Evolutionary conservation across 2,888 invertebrate genomes (phyloP).

Genomic region (Sinotaia quadrata): DNA sequence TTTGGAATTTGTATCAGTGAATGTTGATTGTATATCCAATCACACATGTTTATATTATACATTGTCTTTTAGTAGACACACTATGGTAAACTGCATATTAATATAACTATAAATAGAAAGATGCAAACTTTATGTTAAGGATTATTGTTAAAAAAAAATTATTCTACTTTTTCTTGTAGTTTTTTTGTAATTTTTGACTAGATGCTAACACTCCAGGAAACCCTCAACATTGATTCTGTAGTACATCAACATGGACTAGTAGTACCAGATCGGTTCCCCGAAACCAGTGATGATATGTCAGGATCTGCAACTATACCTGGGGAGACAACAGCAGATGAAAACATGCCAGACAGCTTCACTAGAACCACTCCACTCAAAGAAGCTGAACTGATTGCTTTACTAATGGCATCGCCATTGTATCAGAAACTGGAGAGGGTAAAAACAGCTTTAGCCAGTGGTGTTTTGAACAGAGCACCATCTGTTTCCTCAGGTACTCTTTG

Average conservation of each 20-base stretch:
- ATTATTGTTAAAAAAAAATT: too few relatives aligned
- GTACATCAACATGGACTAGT: slow-evolving; percentile 29
- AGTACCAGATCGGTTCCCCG: slow-evolving; percentile 8
- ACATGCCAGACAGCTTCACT: slow-evolving; percentile 48
- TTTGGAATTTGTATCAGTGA: too few relatives aligned
- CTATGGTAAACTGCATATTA: too few relatives aligned
- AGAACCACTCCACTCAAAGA: slow-evolving; percentile 68
- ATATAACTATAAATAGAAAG: too few relatives aligned
- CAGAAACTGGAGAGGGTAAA: slow-evolving; percentile 69
- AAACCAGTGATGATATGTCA: too few relatives aligned
- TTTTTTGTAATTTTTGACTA: too few relatives aligned
- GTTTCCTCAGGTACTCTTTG: slow-evolving; percentile 42
- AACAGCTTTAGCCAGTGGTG: slow-evolving; percentile 58
- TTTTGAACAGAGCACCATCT: slow-evolving; percentile 32
- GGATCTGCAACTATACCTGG: background rate
- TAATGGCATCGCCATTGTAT: slow-evolving; percentile 69
- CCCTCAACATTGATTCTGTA: slow-evolving; percentile 58
- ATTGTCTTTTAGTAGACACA: too few relatives aligned
- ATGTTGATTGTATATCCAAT: too few relatives aligned
- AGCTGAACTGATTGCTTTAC: slow-evolving; percentile 63
- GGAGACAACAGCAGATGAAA: slow-evolving; percentile 10
- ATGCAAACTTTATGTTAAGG: too few relatives aligned
- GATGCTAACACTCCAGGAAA: slow-evolving; percentile 65
- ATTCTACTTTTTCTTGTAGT: too few relatives aligned
- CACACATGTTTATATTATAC: too few relatives aligned